Percentiles rank a stretch among this genome's conserved stretches.
phyloP scores from a whole-genome alignment of 2,113 vertebrate species.

The Myrmecobius fasciatus region DNA sequence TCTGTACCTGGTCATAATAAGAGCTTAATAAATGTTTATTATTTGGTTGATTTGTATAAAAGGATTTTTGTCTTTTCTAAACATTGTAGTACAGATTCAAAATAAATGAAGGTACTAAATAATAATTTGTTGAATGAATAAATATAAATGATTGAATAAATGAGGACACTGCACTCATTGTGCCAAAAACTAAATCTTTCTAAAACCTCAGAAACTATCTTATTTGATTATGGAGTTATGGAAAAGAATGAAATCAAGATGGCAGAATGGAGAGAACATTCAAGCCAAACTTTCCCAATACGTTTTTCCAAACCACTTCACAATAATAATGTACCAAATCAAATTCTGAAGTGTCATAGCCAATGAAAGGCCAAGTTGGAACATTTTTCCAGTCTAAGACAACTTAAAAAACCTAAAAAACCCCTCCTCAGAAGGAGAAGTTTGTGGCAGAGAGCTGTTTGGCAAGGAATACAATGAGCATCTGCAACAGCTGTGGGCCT shows the following conservation, averaged over 20 bases:
- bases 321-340: neutral
- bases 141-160: neutral
- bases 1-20: neutral
- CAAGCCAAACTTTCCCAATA: neutral
- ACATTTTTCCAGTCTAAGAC: neutral
- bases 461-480: neutral
- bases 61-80: neutral
- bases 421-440: neutral
- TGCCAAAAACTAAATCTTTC: neutral
- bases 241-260: neutral
- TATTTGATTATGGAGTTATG: neutral
- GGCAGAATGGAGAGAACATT: neutral
- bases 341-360: neutral
- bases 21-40: neutral
- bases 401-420: too few species aligned
- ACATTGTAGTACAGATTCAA: neutral
- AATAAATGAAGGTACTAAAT: neutral
- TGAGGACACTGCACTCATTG: neutral
- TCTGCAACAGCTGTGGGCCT: neutral
- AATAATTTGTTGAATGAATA: neutral
- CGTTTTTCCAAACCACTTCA: neutral
- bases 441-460: neutral
- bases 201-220: neutral
- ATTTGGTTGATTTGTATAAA: neutral
- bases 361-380: neutral